These are phyloP conservation scores for Oligia latruncula DNA, from an alignment of 2,888 invertebrate species.

Conservation along the genomic window DNA sequence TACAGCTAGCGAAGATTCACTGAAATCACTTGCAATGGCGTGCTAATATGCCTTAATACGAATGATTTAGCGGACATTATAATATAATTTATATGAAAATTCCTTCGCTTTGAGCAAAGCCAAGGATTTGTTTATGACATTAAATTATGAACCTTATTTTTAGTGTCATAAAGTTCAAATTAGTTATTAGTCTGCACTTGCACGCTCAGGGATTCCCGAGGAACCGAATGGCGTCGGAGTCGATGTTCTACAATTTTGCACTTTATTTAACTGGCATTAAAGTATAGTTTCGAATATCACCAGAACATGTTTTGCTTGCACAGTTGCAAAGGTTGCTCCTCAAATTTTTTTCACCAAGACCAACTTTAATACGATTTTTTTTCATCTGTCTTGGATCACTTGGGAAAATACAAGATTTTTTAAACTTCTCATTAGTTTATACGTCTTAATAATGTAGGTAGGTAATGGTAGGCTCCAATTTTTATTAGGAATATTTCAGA, in stretches of 20 bases:
- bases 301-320: not conserved
- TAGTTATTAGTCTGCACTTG: not conserved
- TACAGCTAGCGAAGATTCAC: constrained; percentile 70
- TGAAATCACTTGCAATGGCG: constrained; percentile 67
- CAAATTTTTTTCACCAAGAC: too few relatives aligned
- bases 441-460: not conserved
- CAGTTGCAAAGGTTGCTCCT: not conserved
- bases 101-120: not conserved
- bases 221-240: too few relatives aligned
- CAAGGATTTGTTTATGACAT: too few relatives aligned
- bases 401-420: not conserved
- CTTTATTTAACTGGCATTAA: not conserved
- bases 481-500: not conserved
- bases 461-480: not conserved
- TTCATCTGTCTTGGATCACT: not conserved
- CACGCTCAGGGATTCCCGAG: accelerated
- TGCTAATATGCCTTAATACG: constrained; percentile 58
- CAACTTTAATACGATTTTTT: not conserved
- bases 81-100: not conserved
- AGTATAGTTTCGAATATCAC: not conserved
- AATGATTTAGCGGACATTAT: constrained; percentile 32
- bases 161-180: not conserved
- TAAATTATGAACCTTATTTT: not conserved
- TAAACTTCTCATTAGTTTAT: too few relatives aligned
- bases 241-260: not conserved